Evolutionary conservation across 2,113 vertebrate species (phyloP).

Genomic region (Chaenogobius annularis): DNA sequence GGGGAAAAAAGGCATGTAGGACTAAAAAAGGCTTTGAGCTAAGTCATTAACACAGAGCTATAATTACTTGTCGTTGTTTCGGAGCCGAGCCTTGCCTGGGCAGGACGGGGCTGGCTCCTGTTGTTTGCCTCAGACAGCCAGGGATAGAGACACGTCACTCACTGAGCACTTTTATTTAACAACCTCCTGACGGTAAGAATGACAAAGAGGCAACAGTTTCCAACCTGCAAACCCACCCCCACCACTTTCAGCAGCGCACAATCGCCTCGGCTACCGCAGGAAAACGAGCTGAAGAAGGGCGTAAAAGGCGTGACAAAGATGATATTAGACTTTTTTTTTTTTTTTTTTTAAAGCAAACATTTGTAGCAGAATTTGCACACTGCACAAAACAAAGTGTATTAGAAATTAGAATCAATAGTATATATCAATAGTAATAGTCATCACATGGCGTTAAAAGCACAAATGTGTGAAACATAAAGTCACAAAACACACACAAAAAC

Average conservation of each 20-base stretch:
- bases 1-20: conserved; percentile 23
- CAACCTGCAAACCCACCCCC: conserved; percentile 46
- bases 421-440: too few relatives aligned
- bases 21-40: conserved; percentile 52
- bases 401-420: too few relatives aligned
- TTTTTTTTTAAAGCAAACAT: too few relatives aligned
- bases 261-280: conserved; percentile 38
- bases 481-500: too few relatives aligned
- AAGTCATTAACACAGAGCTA: conserved; percentile 64
- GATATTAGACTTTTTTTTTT: too few relatives aligned
- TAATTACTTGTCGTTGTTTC: conserved; percentile 51
- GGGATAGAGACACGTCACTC: conserved; percentile 60
- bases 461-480: too few relatives aligned
- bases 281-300: background rate
- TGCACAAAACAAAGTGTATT: too few relatives aligned
- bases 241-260: conserved; percentile 66
- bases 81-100: conserved; percentile 57
- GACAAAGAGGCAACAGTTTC: conserved; percentile 45
- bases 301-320: background rate
- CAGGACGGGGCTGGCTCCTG: conserved; percentile 67
- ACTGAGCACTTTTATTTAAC: conserved; percentile 72
- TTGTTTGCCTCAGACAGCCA: conserved; percentile 52
- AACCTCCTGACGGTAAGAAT: conserved; percentile 57
- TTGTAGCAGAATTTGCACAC: too few relatives aligned
- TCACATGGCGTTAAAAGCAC: too few relatives aligned